Evolutionary conservation across 2,113 vertebrate species (phyloP), one percentile per base, ranked within the genome.

Genomic region (Heteronetta atricapilla): DNA sequence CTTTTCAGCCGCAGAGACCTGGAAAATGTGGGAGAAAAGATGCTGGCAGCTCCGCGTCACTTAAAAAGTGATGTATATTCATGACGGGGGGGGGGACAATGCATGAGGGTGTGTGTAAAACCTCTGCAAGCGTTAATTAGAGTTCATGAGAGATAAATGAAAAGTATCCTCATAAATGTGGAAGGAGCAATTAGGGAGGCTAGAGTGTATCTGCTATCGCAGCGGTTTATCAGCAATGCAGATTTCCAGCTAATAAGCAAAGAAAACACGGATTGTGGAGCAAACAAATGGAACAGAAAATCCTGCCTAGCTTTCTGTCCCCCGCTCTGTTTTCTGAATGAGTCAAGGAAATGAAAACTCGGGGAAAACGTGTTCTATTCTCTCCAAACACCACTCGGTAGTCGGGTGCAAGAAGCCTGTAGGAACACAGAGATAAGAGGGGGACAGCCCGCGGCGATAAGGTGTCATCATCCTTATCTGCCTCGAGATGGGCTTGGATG

Each of bases 131-230:
- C 26, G 72, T 90, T 94, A 93, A 95, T 89, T 92, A 80, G 66
- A 81, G 86, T 77, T 96, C 80, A 63, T 13, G 66, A 73, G 90
- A 93, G 76, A 94, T 53, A 86, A 95, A 92, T 4, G 6, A 68
- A 42, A 77, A 95, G 74, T 29, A 64, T 62, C 83, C 84, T 69
- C 66, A 60, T 55, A 76, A 88, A 82, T 38, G 88, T 8, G 68
- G 73, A 34, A 79, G 81, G 11, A 89, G 83, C 89, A 94, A 89
- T 97, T 96, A 96, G 69, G 55, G 58, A 88, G 80, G 69, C 12
- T 26, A 50, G 77, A 80, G 82, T 3, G 15, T 60, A 33, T 62
- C 60, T 90, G 95, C 90, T 77, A 38, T 91, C 44, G 0, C 86
- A 83, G 78, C 67, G 21, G 62, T 93, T 96, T 82, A 82, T 84